Conservation (phyloP, 2,797 vertebrate species). For the Syngnathus rostellatus region DNA sequence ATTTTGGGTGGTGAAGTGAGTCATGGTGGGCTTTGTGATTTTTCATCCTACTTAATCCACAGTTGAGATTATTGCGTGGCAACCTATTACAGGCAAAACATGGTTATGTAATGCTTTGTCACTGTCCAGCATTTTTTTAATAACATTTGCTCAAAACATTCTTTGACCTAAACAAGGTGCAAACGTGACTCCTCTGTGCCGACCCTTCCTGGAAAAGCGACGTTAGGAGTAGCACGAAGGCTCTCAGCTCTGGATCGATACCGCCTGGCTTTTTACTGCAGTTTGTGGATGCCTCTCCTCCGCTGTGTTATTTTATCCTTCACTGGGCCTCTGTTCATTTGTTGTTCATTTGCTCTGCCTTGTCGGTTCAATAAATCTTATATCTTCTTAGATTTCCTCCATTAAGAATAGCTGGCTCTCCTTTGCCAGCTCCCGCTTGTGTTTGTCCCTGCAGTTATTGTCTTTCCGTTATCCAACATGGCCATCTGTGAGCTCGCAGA, state of each 20-base stretch:
- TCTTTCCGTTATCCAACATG: conserved; percentile 40
- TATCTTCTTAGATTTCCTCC: conserved; percentile 53
- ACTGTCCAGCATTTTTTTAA: too few relatives aligned
- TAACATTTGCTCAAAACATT: background rate
- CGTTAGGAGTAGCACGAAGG: conserved; percentile 62
- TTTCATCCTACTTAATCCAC: too few relatives aligned
- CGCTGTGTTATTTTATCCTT: conserved; percentile 65
- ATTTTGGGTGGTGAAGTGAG: conserved; percentile 64
- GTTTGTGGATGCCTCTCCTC: conserved; percentile 63
- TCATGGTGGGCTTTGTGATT: conserved; percentile 34
- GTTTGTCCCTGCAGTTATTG: conserved; percentile 48
- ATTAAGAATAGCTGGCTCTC: conserved; percentile 45
- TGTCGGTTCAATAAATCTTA: conserved; percentile 66
- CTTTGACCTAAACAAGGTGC: conserved; percentile 14
- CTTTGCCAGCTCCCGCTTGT: conserved; percentile 49
- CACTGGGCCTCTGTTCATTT: conserved; percentile 57
- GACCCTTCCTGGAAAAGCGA: conserved; percentile 60
- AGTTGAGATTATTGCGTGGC: too few relatives aligned
- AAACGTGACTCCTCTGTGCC: conserved; percentile 46
- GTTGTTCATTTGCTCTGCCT: conserved; percentile 60
- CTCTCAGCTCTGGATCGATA: conserved; percentile 64
- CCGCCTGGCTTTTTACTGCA: conserved; percentile 56
- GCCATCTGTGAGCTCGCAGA: conserved; percentile 49
- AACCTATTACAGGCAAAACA: too few relatives aligned
- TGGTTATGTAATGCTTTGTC: too few relatives aligned